A percentile compares a stretch with the other conserved stretches of the same genome.
Conservation (phyloP, 2,888 invertebrate genomes). For the Epinotia ramella region DNA sequence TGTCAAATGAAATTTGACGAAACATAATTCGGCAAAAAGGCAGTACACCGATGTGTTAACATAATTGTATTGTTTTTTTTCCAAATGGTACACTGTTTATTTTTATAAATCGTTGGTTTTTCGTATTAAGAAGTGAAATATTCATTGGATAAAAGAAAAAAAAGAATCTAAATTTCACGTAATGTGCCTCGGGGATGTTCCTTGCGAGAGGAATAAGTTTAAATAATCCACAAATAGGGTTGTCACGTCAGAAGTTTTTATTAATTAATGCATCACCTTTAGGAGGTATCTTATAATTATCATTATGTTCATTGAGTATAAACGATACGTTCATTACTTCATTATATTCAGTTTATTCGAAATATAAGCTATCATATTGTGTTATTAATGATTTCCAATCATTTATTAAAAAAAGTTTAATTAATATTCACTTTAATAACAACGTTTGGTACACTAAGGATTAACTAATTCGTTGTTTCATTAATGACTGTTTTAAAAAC, state of each 20-base stretch:
- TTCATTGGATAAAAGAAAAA: slow-evolving; percentile 55
- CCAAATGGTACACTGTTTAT: slow-evolving; percentile 18
- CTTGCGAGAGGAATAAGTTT: slow-evolving; percentile 71
- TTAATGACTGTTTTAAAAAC: no score
- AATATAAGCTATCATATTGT: no score
- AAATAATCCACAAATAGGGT: slow-evolving; percentile 62
- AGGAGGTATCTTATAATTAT: background rate
- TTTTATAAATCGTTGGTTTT: slow-evolving; percentile 34
- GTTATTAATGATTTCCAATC: no score
- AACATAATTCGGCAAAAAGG: no score
- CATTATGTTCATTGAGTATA: background rate
- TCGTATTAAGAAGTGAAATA: slow-evolving; percentile 41
- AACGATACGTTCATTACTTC: background rate
- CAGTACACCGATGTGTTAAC: background rate
- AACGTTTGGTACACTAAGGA: no score
- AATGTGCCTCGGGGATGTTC: slow-evolving; percentile 63
- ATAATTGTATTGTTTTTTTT: slow-evolving; percentile 5
- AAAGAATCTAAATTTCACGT: slow-evolving; percentile 58
- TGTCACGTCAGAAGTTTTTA: slow-evolving; percentile 2
- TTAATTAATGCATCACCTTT: background rate
- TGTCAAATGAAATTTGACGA: no score
- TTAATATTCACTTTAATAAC: no score
- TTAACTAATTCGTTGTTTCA: no score
- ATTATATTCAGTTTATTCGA: no score
- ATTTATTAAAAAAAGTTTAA: no score